A percentile compares a stretch with the other conserved stretches of the same genome.
Evolutionary conservation across 2,888 invertebrate genomes (phyloP).

Genomic region (Craniophora ligustri): DNA sequence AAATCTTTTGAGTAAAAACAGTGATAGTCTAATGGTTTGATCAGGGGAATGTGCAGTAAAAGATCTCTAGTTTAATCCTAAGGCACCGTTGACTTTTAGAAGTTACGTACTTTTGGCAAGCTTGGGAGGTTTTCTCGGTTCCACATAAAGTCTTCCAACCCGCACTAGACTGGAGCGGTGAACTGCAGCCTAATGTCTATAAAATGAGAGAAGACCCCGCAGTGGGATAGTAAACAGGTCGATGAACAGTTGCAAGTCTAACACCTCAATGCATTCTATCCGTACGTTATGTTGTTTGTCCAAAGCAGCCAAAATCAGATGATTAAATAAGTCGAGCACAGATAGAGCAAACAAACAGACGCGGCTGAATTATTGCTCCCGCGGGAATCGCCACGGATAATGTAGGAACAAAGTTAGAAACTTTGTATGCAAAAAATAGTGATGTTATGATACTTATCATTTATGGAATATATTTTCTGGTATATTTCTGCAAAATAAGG

Average conservation of each 20-base stretch:
- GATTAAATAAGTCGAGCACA: constrained; percentile 52
- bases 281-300: constrained; percentile 24
- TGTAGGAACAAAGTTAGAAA: constrained; percentile 54
- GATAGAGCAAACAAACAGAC: constrained; percentile 55
- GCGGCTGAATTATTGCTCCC: constrained; percentile 62
- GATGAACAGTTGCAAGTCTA: neutral
- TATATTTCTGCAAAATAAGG: constrained; percentile 23
- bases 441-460: constrained; percentile 56
- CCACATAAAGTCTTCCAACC: too few relatives aligned
- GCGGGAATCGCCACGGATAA: constrained; percentile 60
- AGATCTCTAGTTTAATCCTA: too few relatives aligned
- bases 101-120: too few relatives aligned
- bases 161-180: too few relatives aligned
- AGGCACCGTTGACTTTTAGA: too few relatives aligned
- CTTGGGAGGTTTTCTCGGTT: too few relatives aligned
- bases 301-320: constrained; percentile 43
- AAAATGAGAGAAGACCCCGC: too few relatives aligned
- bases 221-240: too few relatives aligned
- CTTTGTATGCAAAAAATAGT: constrained; percentile 63
- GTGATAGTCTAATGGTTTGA: too few relatives aligned
- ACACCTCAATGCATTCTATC: neutral
- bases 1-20: too few relatives aligned
- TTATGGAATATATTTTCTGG: constrained; percentile 37
- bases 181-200: too few relatives aligned
- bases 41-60: too few relatives aligned